These are phyloP conservation scores for Drosophila takahashii DNA, from an alignment of 1,140 invertebrate species.

Conservation along the genomic window DNA sequence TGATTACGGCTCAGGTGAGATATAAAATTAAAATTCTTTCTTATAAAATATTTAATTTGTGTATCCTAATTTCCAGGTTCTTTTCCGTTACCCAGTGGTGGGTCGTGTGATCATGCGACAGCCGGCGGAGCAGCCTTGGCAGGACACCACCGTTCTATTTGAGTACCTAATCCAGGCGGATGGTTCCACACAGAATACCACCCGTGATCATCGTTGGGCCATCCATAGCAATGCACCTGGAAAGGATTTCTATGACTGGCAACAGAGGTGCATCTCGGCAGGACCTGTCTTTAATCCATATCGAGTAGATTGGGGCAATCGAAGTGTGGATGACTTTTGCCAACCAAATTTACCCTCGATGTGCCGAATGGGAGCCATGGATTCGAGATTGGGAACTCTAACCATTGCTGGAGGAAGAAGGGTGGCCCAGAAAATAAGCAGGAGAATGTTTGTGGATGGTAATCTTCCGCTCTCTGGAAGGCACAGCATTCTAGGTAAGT, in stretches of 20 bases:
- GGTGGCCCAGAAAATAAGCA: slow-evolving; percentile 88
- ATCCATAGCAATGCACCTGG: slow-evolving; percentile 87
- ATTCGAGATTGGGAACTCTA: slow-evolving; percentile 89
- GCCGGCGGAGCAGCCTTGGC: slow-evolving; percentile 90
- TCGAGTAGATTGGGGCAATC: slow-evolving; percentile 87
- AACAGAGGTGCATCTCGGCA: slow-evolving; percentile 91
- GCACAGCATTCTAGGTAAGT: slow-evolving; percentile 91
- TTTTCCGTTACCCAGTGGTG: slow-evolving; percentile 94
- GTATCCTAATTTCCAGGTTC: slow-evolving; percentile 82
- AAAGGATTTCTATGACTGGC: slow-evolving; percentile 97
- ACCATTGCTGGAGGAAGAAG: slow-evolving; percentile 90
- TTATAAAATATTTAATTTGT: no score
- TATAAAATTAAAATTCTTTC: no score
- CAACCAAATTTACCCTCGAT: slow-evolving; percentile 86
- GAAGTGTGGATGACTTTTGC: slow-evolving; percentile 86
- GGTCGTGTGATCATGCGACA: slow-evolving; percentile 95
- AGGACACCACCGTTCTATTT: slow-evolving; percentile 91
- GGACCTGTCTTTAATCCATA: slow-evolving; percentile 93
- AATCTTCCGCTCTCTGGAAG: slow-evolving; percentile 91
- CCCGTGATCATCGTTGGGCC: slow-evolving; percentile 90
- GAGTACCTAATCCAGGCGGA: slow-evolving; percentile 94
- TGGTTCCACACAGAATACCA: slow-evolving; percentile 92
- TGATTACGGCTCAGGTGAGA: slow-evolving; percentile 88
- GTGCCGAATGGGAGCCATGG: slow-evolving; percentile 89
- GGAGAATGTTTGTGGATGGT: slow-evolving; percentile 91